Base-by-base conservation (phyloP, 2,888 invertebrate genomes). In the Apodemia hepburni region DNA sequence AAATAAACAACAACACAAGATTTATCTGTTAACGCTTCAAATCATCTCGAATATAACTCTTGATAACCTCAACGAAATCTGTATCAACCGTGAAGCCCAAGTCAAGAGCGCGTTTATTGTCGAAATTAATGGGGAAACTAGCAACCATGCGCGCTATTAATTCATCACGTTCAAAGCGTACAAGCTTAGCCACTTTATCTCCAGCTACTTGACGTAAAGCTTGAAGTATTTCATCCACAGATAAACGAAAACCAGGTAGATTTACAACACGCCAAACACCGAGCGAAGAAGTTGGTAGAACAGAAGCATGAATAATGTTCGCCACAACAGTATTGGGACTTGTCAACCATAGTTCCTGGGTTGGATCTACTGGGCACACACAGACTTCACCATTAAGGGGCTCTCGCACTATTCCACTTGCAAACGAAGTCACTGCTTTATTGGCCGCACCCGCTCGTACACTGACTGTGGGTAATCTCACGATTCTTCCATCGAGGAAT, bases 371-470 rank as follows among this genome's bases (percentile, higher is more conserved):
- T 0, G 89, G 89, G 54, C 82, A 78, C 54, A 71, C 64, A 3
- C 80, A 75, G 33, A 61, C 64, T 33, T 70, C 65, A 2, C 87
- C 85, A 3, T 76, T 74, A 61, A 90, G 71, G 17, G 89, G 86
- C 65, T 87, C 87, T 22, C 90, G 79, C 47, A 90, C 73, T n/a
- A 88, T 73, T 1, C 82, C 85, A 70, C 87, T 87, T 3, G 82
- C 90, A 64, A 82, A 90, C 54, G 87, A 87, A n/a, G 90, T 86
- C 49, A 88, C 80, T 0, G 90, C 90, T 18, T 76, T 72, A 68
- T 90, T 90, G 15, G 89, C 73, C 2, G 71, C 73, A 3, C 88
- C 88, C 0, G 79, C 78, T n/a, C 90, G 78, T 11, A 90, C 85
- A 62, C 80, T 82, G 54, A 90, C 85, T 2, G 87, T 84, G 9